Conservation (phyloP, 2,113 vertebrate genomes). For the Willisornis vidua region DNA sequence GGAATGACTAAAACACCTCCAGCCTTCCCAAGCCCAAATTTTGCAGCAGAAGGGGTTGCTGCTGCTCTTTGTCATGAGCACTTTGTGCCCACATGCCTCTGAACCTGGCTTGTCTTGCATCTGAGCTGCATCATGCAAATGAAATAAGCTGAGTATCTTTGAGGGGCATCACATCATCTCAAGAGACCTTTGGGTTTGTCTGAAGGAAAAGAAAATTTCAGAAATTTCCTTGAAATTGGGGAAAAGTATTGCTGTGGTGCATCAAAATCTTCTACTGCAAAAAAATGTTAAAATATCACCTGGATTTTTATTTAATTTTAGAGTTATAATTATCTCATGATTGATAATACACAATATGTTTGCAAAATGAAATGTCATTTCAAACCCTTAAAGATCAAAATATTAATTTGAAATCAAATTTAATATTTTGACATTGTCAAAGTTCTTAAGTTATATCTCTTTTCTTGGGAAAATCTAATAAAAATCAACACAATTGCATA, state of each 20-base stretch:
- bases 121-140: neutral
- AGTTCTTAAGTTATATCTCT: neutral
- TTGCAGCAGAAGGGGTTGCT: neutral
- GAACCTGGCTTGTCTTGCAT: neutral
- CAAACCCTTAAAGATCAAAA: neutral
- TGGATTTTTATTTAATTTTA: neutral
- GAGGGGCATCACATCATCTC: neutral
- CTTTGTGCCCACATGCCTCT: neutral
- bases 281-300: neutral
- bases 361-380: slow-evolving; percentile 5
- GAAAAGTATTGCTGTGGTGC: neutral
- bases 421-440: neutral
- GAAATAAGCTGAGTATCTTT: neutral
- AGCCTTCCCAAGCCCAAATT: neutral
- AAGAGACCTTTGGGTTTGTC: neutral
- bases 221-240: neutral
- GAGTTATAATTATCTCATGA: neutral
- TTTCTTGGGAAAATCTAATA: neutral
- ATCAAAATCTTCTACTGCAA: neutral
- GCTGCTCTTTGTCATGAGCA: neutral
- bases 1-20: neutral
- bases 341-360: neutral
- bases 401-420: neutral
- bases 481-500: neutral
- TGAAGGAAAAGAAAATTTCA: neutral